These are phyloP conservation scores for Camelus bactrianus DNA, from an alignment of 2,113 vertebrate genomes.

Conservation along the genomic window DNA sequence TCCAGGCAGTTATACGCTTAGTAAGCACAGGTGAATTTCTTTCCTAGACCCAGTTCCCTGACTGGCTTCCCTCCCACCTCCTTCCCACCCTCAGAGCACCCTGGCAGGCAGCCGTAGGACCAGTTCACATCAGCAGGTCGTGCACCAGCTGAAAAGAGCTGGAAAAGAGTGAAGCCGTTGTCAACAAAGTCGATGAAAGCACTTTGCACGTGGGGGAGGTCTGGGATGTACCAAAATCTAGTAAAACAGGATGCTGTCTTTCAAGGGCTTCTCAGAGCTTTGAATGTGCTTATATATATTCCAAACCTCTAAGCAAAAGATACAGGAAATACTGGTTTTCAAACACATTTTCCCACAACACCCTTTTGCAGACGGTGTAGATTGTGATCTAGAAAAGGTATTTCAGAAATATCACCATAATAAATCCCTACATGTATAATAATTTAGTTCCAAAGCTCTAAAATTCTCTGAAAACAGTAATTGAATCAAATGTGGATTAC, in stretches of 20 bases:
- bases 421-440: neutral
- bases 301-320: neutral
- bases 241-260: neutral
- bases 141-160: neutral
- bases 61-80: no score
- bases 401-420: neutral
- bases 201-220: neutral
- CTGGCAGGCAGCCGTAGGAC: neutral
- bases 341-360: neutral
- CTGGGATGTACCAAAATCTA: neutral
- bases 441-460: neutral
- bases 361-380: neutral
- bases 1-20: no score
- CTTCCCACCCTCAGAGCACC: neutral
- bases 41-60: no score
- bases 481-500: neutral
- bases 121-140: neutral
- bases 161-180: neutral
- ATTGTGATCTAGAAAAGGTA: neutral
- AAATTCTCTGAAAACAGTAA: neutral
- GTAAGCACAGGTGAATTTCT: no score
- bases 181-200: neutral
- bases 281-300: neutral
- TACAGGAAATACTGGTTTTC: neutral
- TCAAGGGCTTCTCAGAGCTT: neutral